Evolutionary conservation across 2,113 vertebrate genomes (phyloP).

Genomic region (Ptilonorhynchus violaceus): DNA sequence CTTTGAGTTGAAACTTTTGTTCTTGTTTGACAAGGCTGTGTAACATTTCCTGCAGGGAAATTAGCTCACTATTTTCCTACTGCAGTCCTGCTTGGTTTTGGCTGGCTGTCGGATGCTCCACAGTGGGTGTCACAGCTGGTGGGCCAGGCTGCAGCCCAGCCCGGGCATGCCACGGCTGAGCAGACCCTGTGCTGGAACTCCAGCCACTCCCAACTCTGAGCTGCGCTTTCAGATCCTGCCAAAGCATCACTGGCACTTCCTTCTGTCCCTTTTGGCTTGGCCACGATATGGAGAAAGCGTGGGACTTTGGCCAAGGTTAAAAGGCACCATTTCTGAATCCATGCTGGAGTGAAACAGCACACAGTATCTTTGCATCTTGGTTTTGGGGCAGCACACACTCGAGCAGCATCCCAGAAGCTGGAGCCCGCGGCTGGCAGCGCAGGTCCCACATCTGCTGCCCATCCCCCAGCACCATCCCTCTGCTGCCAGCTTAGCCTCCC

Average conservation of each 20-base stretch:
- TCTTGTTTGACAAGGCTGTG: neutral
- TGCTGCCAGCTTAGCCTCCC: neutral
- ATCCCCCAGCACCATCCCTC: neutral
- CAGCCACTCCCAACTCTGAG: neutral
- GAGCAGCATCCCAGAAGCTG: neutral
- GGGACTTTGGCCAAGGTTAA: neutral
- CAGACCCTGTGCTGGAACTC: neutral
- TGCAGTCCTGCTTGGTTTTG: neutral
- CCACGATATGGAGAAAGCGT: accelerated
- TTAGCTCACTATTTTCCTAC: neutral
- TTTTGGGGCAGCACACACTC: no score
- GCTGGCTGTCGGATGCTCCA: neutral
- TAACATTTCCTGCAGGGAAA: neutral
- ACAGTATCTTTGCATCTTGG: neutral
- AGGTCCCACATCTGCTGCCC: neutral
- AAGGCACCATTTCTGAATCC: neutral
- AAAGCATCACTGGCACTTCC: neutral
- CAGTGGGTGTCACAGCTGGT: accelerated
- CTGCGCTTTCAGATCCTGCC: neutral
- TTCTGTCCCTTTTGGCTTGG: neutral
- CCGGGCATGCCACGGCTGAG: neutral
- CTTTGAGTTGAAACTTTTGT: neutral
- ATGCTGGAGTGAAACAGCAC: neutral
- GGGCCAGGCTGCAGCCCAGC: neutral
- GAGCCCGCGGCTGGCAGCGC: neutral